phyloP scores from a whole-genome alignment of 2,888 invertebrate genomes.

The Acronicta alni region DNA sequence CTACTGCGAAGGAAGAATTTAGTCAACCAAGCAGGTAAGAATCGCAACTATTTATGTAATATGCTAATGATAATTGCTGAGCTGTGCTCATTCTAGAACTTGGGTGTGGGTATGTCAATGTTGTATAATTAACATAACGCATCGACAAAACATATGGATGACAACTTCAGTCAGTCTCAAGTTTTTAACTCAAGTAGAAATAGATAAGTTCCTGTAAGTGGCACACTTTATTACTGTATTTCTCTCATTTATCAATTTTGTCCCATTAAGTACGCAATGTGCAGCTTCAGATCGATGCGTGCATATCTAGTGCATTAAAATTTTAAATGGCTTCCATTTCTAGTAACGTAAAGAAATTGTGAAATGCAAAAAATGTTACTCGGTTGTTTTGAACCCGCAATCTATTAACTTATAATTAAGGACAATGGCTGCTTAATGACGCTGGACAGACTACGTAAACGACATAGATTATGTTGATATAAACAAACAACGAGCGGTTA shows the following conservation, averaged over 20 bases:
- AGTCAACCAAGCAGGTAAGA: slow-evolving; percentile 77
- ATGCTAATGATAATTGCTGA: slow-evolving; percentile 14
- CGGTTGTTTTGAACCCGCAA: slow-evolving; percentile 9
- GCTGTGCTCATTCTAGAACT: slow-evolving; percentile 41
- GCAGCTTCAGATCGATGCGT: neutral
- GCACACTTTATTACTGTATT: neutral
- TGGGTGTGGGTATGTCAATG: slow-evolving; percentile 14
- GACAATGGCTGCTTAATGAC: slow-evolving; percentile 23
- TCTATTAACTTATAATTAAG: slow-evolving; percentile 22
- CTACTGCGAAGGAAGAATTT: slow-evolving; percentile 91
- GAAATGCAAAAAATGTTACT: neutral
- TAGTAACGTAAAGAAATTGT: slow-evolving; percentile 1
- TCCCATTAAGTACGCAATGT: neutral
- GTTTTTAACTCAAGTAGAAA: slow-evolving; percentile 10
- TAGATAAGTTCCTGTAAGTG: neutral
- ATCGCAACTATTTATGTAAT: slow-evolving; percentile 25
- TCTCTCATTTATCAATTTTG: neutral
- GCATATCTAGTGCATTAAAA: neutral
- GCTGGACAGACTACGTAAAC: slow-evolving; percentile 10
- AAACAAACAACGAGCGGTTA: slow-evolving; percentile 52
- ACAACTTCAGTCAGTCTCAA: neutral
- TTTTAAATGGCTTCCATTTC: neutral
- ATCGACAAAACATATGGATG: slow-evolving; percentile 13
- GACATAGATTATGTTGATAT: slow-evolving; percentile 32
- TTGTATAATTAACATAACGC: slow-evolving; percentile 26